Conservation (phyloP, 2,888 invertebrate species). For the Subacronicta megacephala region DNA sequence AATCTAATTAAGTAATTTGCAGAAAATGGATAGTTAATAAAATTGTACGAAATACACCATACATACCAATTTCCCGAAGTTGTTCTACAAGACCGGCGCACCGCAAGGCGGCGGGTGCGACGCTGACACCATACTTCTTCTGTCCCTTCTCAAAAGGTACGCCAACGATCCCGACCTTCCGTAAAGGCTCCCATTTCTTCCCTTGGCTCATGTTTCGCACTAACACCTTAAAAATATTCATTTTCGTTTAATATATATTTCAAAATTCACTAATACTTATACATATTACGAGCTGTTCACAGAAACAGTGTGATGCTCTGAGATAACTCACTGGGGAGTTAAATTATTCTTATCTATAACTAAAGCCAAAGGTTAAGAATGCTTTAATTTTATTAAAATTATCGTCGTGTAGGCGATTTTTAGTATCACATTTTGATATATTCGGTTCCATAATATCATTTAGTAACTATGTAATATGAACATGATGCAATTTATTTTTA, state of each 20-base stretch:
- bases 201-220: constrained; percentile 75
- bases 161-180: constrained; percentile 93
- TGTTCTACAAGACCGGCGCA: constrained; percentile 90
- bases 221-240: constrained; percentile 77
- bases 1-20: no score
- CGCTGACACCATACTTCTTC: constrained; percentile 92
- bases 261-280: constrained; percentile 40
- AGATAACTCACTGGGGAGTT: constrained; percentile 58
- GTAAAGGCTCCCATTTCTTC: constrained; percentile 73
- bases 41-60: not conserved
- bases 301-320: constrained; percentile 51
- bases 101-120: constrained; percentile 92
- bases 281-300: constrained; percentile 38
- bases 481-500: not conserved
- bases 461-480: not conserved
- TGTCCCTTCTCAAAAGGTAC: constrained; percentile 95
- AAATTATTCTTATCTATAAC: constrained; percentile 61
- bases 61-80: constrained; percentile 90
- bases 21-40: no score
- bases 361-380: constrained; percentile 67
- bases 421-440: not conserved
- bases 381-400: constrained; percentile 23
- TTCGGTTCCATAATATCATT: not conserved
- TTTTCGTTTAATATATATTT: constrained; percentile 60
- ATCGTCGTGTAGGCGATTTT: constrained; percentile 11